Evolutionary conservation across 1,140 invertebrate species (phyloP).

Genomic region (Calliopsis andreniformis): DNA sequence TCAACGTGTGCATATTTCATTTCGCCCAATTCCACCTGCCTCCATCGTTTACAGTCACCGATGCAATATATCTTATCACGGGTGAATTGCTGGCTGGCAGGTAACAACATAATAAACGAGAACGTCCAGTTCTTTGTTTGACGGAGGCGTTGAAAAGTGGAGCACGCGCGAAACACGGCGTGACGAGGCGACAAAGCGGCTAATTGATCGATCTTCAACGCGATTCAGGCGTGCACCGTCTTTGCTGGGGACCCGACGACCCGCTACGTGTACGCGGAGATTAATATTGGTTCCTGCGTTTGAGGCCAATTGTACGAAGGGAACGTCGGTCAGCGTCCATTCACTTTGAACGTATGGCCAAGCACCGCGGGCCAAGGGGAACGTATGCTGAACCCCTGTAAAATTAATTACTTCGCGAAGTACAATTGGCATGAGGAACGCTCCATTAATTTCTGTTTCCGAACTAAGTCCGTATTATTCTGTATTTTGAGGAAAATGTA

Average conservation of each 20-base stretch:
- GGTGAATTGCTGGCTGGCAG: background rate
- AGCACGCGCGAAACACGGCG: slow-evolving; percentile 56
- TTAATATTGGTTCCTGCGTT: slow-evolving; percentile 36
- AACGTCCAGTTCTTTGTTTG: slow-evolving; percentile 24
- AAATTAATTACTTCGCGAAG: background rate
- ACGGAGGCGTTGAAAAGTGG: slow-evolving; percentile 59
- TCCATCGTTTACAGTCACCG: background rate
- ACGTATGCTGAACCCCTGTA: background rate
- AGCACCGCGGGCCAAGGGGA: background rate
- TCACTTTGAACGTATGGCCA: background rate
- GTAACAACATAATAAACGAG: slow-evolving; percentile 38
- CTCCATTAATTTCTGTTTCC: background rate
- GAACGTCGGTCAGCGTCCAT: slow-evolving; percentile 5
- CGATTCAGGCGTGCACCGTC: slow-evolving; percentile 54
- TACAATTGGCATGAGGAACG: background rate
- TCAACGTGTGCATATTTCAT: no score
- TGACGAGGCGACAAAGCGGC: slow-evolving; percentile 63
- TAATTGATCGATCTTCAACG: slow-evolving; percentile 64
- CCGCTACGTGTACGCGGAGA: slow-evolving; percentile 15
- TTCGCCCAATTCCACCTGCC: background rate
- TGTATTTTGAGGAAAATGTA: no score
- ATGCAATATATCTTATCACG: background rate
- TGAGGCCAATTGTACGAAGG: slow-evolving; percentile 29
- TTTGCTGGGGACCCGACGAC: slow-evolving; percentile 45
- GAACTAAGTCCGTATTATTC: no score